Percentiles rank a stretch among this genome's conserved stretches.
These are phyloP conservation scores for Sinelater perroti DNA, from an alignment of 2,888 invertebrate species.

Conservation along the genomic window DNA sequence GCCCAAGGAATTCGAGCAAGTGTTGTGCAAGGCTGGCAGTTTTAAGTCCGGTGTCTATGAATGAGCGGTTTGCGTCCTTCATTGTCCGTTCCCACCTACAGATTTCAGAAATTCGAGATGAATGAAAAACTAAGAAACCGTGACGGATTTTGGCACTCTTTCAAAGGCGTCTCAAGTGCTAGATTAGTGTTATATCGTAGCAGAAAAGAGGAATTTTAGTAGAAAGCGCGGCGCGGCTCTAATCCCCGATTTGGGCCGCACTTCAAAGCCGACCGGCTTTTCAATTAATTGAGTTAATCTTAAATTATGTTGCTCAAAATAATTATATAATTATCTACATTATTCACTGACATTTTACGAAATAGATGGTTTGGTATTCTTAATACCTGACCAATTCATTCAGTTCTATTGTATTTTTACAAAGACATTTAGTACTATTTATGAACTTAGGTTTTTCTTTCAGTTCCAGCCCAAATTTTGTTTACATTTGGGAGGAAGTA, in stretches of 20 bases:
- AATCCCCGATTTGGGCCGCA: background rate
- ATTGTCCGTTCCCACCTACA: slow-evolving; percentile 28
- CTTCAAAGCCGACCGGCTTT: no score
- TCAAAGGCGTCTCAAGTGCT: slow-evolving; percentile 28
- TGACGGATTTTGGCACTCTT: slow-evolving; percentile 35
- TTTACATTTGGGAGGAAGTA: no score
- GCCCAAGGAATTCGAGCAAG: slow-evolving; percentile 13
- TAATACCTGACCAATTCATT: no score
- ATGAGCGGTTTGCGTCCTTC: slow-evolving; percentile 11
- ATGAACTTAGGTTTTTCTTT: no score
- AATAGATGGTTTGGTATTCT: no score
- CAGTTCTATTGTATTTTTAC: no score
- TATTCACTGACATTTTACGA: no score
- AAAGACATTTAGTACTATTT: no score
- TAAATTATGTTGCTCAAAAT: no score
- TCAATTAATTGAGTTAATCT: no score
- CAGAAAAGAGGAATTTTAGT: background rate
- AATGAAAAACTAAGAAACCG: slow-evolving; percentile 39
- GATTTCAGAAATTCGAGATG: slow-evolving; percentile 24
- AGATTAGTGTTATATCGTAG: slow-evolving; percentile 25
- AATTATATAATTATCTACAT: no score
- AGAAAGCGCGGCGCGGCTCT: background rate
- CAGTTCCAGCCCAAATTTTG: no score
- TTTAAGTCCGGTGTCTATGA: slow-evolving; percentile 24
- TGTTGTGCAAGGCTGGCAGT: slow-evolving; percentile 28